Evolutionary conservation across 2,113 vertebrate genomes (phyloP).

Genomic region (Argyrosomus japonicus): DNA sequence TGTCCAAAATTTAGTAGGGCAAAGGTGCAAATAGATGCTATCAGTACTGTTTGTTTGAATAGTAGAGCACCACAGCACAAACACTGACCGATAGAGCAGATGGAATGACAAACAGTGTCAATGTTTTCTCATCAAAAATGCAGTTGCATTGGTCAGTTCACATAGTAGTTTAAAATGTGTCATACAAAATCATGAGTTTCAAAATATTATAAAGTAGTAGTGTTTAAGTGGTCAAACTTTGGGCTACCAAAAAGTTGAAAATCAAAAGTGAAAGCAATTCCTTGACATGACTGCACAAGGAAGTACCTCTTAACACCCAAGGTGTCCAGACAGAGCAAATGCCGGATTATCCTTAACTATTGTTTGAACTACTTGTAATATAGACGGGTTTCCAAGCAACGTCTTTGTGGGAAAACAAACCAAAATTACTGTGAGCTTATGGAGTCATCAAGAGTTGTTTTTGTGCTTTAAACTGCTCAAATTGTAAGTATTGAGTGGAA

Average conservation of each 20-base stretch:
- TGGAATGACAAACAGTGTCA: background rate
- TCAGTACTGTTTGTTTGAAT: background rate
- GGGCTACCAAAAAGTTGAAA: background rate
- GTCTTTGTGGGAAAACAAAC: background rate
- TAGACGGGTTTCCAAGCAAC: background rate
- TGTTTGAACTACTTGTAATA: background rate
- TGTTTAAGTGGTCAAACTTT: background rate
- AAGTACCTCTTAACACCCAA: background rate
- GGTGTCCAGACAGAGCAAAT: background rate
- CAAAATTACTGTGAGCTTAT: background rate
- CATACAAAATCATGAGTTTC: no score
- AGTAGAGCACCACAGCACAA: background rate
- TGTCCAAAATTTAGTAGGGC: background rate
- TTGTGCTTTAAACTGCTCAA: background rate
- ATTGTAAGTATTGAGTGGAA: background rate
- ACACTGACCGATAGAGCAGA: background rate
- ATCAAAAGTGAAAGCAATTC: background rate
- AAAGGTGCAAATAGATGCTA: constrained; percentile 31
- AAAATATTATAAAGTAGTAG: background rate
- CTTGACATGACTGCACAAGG: background rate
- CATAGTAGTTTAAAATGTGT: background rate
- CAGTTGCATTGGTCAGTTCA: background rate
- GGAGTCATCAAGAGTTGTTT: background rate
- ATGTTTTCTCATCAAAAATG: background rate
- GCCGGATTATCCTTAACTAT: background rate